A percentile compares a stretch with the other conserved stretches of the same genome.
Evolutionary conservation across 2,113 vertebrate species (phyloP).

Genomic region (Holacanthus passer): DNA sequence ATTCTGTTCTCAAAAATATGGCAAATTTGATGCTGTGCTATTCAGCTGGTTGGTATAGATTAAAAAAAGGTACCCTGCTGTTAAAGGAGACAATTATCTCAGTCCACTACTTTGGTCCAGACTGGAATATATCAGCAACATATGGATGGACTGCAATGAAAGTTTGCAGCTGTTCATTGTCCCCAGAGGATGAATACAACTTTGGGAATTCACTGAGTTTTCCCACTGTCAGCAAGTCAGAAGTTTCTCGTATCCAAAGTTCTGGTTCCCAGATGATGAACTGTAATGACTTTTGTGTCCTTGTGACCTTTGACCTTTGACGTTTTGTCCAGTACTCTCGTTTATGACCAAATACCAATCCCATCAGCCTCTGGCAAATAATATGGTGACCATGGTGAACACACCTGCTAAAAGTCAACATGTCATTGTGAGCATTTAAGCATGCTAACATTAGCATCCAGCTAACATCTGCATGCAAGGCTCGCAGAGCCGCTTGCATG

Average conservation of each 20-base stretch:
- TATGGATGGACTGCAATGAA: background rate
- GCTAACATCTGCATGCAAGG: background rate
- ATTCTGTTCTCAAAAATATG: background rate
- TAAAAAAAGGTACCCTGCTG: background rate
- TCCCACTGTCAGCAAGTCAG: no score
- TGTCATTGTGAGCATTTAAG: background rate
- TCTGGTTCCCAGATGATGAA: background rate
- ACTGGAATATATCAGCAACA: background rate
- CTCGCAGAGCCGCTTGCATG: background rate
- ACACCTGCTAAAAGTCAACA: no score
- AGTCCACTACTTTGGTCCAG: no score
- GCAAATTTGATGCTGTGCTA: background rate
- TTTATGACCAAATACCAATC: no score
- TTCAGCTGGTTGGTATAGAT: background rate
- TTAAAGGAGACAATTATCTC: background rate
- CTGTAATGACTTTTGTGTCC: background rate
- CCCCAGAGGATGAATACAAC: no score
- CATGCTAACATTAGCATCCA: background rate
- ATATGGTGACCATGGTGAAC: no score
- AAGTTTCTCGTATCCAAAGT: no score
- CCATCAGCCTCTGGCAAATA: no score
- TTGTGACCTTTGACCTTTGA: no score
- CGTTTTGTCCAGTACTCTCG: no score
- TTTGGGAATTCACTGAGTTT: no score
- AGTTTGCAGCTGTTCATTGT: no score